phyloP scores from a whole-genome alignment of 2,888 invertebrate species.

The Emmelina monodactyla region DNA sequence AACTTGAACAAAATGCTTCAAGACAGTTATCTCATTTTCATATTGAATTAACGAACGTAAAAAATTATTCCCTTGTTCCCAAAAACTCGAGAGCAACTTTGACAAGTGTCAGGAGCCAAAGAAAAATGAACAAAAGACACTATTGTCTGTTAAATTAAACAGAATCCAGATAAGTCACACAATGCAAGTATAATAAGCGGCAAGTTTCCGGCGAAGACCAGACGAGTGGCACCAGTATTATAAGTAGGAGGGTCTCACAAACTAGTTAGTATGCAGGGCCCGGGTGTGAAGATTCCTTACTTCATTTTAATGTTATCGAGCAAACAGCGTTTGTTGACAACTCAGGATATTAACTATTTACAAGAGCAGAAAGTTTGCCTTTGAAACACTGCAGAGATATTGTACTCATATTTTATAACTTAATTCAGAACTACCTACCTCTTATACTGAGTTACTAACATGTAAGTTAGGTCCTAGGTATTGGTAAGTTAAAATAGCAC shows the following conservation, averaged over 20 bases:
- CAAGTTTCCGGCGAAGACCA: slow-evolving; percentile 46
- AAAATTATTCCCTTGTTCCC: too few relatives aligned
- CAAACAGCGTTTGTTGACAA: slow-evolving; percentile 3
- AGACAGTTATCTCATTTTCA: too few relatives aligned
- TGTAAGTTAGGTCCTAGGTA: too few relatives aligned
- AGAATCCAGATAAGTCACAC: slow-evolving; percentile 40
- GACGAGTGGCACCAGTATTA: slow-evolving; percentile 41
- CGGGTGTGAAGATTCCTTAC: slow-evolving; percentile 22
- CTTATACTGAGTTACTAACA: too few relatives aligned
- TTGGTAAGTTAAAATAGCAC: too few relatives aligned
- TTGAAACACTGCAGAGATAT: not conserved
- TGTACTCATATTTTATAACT: not conserved
- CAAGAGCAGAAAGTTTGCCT: not conserved
- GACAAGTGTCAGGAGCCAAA: not conserved
- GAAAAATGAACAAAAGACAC: slow-evolving; percentile 15
- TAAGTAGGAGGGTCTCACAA: slow-evolving; percentile 31
- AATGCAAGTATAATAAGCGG: slow-evolving; percentile 42
- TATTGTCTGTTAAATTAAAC: slow-evolving; percentile 38
- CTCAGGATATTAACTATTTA: not conserved
- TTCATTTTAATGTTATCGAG: slow-evolving; percentile 18
- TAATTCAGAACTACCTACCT: not conserved
- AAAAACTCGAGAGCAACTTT: too few relatives aligned
- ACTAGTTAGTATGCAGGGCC: slow-evolving; percentile 47
- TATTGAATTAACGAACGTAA: too few relatives aligned
- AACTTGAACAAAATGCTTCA: too few relatives aligned